Conservation (phyloP, 2,888 invertebrate species). For the Liodrosophila aerea region DNA sequence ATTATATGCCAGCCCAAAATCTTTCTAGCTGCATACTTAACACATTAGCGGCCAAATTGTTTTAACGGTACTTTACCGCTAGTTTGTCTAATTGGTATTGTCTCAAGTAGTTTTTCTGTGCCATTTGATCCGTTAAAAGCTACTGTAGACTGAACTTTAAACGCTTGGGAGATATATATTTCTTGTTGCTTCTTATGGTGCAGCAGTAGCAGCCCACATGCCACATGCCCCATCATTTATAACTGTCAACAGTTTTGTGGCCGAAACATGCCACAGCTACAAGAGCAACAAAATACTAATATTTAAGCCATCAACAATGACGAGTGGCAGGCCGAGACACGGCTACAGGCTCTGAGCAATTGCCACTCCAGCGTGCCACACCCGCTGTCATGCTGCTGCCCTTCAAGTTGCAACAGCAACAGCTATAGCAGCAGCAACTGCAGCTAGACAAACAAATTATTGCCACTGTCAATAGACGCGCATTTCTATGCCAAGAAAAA, state of each 20-base stretch:
- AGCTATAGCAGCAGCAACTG: conserved; percentile 23
- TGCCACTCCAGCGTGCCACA: conserved; percentile 32
- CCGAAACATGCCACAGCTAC: conserved; percentile 48
- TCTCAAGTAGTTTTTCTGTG: conserved; percentile 7
- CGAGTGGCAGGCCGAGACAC: conserved; percentile 21
- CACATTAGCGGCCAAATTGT: too few species aligned
- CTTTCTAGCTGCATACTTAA: too few species aligned
- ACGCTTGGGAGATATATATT: not conserved
- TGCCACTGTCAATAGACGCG: conserved; percentile 77
- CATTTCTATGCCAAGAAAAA: conserved; percentile 68
- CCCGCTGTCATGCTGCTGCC: too few species aligned
- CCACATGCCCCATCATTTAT: conserved; percentile 69
- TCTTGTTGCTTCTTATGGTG: not conserved
- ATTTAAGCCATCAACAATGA: conserved; percentile 73
- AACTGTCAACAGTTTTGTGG: conserved; percentile 75
- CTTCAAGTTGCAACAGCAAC: not conserved
- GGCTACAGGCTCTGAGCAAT: conserved; percentile 38
- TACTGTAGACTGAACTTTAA: conserved; percentile 32
- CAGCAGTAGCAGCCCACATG: conserved; percentile 31
- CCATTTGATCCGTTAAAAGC: conserved; percentile 39
- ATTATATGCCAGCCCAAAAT: too few species aligned
- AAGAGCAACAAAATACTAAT: conserved; percentile 55
- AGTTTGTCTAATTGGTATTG: conserved; percentile 24
- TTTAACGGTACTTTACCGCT: conserved; percentile 9
- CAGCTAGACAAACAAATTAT: conserved; percentile 78